Evolutionary conservation across 2,113 vertebrate species (phyloP), one percentile per base, ranked within the genome.

Genomic region (Cairina moschata): DNA sequence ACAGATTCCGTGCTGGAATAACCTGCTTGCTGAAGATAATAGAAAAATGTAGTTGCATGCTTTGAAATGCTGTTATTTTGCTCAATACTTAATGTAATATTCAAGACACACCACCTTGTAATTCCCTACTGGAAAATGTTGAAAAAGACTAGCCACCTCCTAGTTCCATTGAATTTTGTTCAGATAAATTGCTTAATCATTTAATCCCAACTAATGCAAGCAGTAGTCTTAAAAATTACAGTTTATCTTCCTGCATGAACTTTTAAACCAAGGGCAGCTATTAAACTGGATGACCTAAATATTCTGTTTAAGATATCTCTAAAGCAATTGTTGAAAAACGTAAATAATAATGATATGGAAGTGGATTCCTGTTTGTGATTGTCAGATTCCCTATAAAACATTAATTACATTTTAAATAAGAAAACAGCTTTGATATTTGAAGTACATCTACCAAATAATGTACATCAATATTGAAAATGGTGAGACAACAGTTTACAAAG

Each of bases 151-250:
- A 74, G 36, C 52, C 17, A 80, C 7, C 14, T 81, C 36, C 66
- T 78, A 29, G 26, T 83, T 95, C 52, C 10, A 42, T 36, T 75
- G 56, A 83, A 76, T 85, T 85, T 79, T 94, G 20, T 86, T 88
- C 63, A 86, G 65, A 81, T 93, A 73, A 74, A 86, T 92, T 76
- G 50, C 46, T 79, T 85, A 83, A 63, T 90, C 8, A 1, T 91
- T 86, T 88, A 92, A 94, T 95, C 68, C 77, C 23, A 44, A 34
- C 76, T 88, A 93, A 85, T 83, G 34, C 76, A 92, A 93, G 40
- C 13, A 86, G 76, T 73, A 74, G n/a, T 81, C 76, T 91, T 88
- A 40, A 90, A 93, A 74, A 68, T 72, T 34, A 38, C 65, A 69
- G 25, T 44, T 95, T 88, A 48, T 77, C 34, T 83, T 92, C 62